phyloP scores from a whole-genome alignment of 2,797 vertebrate species.

The Catostomus latipinnis region DNA sequence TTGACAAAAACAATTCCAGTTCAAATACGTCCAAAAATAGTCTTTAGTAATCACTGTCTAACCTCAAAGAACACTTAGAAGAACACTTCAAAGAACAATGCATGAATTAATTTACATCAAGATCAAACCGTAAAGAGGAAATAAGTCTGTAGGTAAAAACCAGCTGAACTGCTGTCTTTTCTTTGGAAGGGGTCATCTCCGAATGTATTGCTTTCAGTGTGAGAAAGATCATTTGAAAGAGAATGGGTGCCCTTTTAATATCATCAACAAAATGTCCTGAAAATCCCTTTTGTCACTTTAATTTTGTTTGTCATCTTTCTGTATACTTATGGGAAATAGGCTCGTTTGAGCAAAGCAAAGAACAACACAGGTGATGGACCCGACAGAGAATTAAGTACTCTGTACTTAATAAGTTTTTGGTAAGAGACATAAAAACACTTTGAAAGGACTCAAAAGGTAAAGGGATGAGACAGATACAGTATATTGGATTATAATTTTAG shows the following conservation, averaged over 20 bases:
- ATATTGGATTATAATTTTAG: neutral
- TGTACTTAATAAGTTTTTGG: slow-evolving; percentile 22
- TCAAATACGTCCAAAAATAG: slow-evolving; percentile 21
- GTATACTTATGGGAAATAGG: slow-evolving; percentile 46
- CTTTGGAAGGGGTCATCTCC: slow-evolving; percentile 11
- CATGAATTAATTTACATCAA: slow-evolving; percentile 21
- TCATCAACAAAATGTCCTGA: slow-evolving; percentile 40
- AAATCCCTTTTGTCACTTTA: slow-evolving; percentile 50
- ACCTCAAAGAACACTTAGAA: slow-evolving; percentile 10
- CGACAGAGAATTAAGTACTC: slow-evolving; percentile 32
- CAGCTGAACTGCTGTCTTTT: slow-evolving; percentile 22
- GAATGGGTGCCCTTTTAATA: slow-evolving; percentile 59
- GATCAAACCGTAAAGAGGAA: slow-evolving; percentile 19
- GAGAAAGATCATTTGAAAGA: slow-evolving; percentile 45
- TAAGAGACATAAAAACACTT: slow-evolving; percentile 21
- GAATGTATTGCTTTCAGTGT: slow-evolving; percentile 49
- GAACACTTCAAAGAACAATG: slow-evolving; percentile 35
- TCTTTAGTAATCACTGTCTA: slow-evolving; percentile 34
- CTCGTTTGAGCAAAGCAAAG: slow-evolving; percentile 42
- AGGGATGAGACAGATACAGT: neutral
- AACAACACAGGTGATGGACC: slow-evolving; percentile 27
- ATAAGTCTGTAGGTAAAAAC: slow-evolving; percentile 17
- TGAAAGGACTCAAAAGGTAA: neutral
- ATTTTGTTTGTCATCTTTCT: slow-evolving; percentile 57
- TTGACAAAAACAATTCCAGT: slow-evolving; percentile 25